Evolutionary conservation across 2,888 invertebrate species (phyloP).

Genomic region (Mycogona germanica): DNA sequence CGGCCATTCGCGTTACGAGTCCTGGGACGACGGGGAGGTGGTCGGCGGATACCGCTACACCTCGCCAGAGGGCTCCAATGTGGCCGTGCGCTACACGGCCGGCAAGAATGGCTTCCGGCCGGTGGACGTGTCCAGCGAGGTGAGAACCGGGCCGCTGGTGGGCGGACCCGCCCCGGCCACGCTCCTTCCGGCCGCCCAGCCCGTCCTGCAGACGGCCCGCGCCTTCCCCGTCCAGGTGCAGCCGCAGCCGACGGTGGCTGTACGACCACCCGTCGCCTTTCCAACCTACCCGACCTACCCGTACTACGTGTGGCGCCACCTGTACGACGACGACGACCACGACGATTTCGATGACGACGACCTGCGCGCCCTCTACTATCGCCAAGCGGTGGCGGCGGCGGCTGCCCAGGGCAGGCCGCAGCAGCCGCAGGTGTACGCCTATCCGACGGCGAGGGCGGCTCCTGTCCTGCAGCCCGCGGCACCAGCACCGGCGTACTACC

Average conservation of each 20-base stretch:
- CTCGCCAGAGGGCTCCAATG: constrained; percentile 1
- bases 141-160: background rate
- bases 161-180: no score
- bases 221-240: no score
- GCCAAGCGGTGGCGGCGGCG: background rate
- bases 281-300: background rate
- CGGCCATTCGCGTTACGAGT: constrained; percentile 8
- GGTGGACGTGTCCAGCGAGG: background rate
- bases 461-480: background rate
- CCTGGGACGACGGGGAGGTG: background rate
- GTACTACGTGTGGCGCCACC: background rate
- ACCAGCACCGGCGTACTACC: background rate
- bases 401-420: background rate
- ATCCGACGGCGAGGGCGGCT: background rate
- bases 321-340: background rate
- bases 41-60: constrained; percentile 4
- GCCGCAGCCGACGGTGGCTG: background rate
- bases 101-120: constrained; percentile 5
- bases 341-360: background rate
- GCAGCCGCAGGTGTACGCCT: background rate
- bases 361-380: background rate
- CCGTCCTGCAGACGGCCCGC: no score
- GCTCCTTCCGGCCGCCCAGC: background rate
- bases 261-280: constrained; percentile 1
- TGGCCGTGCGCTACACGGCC: constrained; percentile 1